These are phyloP conservation scores for Phacellophora camtschatica DNA, from an alignment of 30 jellyfish, hydroid and myxozoan species.

Conservation along the genomic window DNA sequence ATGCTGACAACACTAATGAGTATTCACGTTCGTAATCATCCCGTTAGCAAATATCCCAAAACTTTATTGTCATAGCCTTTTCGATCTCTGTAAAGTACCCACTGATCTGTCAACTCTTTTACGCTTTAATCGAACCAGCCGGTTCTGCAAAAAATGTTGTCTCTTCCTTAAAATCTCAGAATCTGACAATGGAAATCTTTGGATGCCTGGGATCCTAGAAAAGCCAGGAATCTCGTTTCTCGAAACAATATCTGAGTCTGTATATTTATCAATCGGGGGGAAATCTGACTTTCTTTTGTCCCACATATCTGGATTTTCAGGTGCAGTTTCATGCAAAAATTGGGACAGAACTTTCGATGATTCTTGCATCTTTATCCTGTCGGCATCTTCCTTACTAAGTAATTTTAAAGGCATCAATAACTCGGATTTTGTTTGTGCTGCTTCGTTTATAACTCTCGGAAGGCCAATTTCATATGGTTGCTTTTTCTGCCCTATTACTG, in stretches of 20 bases:
- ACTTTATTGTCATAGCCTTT: neutral
- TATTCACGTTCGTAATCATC: too few species aligned
- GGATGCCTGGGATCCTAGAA: too few species aligned
- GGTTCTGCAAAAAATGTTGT: constrained; percentile 12
- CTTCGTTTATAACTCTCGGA: constrained; percentile 8
- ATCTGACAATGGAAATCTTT: constrained; percentile 50
- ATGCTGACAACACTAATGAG: too few species aligned
- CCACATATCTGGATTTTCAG: constrained; percentile 32
- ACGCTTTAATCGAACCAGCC: constrained; percentile 55
- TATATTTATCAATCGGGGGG: neutral
- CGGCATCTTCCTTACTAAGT: neutral
- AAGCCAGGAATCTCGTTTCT: constrained; percentile 44
- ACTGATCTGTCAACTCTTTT: constrained; percentile 9
- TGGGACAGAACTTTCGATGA: constrained; percentile 36
- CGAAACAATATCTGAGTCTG: constrained; percentile 54
- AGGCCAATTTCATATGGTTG: neutral
- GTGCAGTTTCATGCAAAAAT: constrained; percentile 42
- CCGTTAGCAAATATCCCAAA: too few species aligned
- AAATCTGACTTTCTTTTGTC: constrained; percentile 60
- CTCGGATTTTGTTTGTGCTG: constrained; percentile 23
- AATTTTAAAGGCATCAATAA: neutral
- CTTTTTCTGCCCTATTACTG: neutral
- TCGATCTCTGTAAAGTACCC: constrained; percentile 1
- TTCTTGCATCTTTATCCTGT: constrained; percentile 18
- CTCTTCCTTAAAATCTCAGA: constrained; percentile 10